Evolutionary conservation across 37 sponge, comb jelly and placozoan genomes (phyloP).

Genomic region (Beroe ovata): DNA sequence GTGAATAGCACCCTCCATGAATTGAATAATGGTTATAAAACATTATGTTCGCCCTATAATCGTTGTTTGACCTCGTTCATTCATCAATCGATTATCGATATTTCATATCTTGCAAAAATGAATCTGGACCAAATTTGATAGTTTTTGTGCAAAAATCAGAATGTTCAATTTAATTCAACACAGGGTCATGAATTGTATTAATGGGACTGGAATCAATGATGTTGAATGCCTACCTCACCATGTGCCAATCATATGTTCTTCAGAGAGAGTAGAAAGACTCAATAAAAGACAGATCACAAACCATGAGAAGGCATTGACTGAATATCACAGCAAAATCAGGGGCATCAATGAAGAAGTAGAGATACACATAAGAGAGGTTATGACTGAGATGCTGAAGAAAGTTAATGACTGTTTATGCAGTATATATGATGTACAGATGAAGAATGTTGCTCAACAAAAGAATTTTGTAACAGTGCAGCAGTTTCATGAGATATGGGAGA

Average conservation of each 20-base stretch:
- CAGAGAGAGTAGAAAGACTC: conserved; percentile 18
- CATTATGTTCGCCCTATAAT: too few relatives aligned
- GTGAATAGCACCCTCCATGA: too few relatives aligned
- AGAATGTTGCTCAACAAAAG: not conserved
- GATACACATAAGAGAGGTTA: not conserved
- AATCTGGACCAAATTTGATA: too few relatives aligned
- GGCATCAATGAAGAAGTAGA: not conserved
- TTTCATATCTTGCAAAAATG: too few relatives aligned
- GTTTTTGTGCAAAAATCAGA: too few relatives aligned
- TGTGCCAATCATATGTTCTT: not conserved
- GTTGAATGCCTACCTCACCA: not conserved
- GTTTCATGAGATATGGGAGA: not conserved
- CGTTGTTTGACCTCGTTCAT: too few relatives aligned
- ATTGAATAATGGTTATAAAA: too few relatives aligned
- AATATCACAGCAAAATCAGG: conserved; percentile 12
- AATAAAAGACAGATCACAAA: not conserved
- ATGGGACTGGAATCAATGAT: not conserved
- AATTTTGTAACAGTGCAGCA: conserved; percentile 8
- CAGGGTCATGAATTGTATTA: not conserved
- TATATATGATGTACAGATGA: not conserved
- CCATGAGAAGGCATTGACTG: conserved; percentile 7
- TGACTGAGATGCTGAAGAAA: not conserved
- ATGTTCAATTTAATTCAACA: not conserved
- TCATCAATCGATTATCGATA: not conserved
- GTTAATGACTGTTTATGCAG: not conserved